Evolutionary conservation across 2,888 invertebrate species (phyloP), one percentile per base, ranked within the genome.

Genomic region (Mylabris sibirica): DNA sequence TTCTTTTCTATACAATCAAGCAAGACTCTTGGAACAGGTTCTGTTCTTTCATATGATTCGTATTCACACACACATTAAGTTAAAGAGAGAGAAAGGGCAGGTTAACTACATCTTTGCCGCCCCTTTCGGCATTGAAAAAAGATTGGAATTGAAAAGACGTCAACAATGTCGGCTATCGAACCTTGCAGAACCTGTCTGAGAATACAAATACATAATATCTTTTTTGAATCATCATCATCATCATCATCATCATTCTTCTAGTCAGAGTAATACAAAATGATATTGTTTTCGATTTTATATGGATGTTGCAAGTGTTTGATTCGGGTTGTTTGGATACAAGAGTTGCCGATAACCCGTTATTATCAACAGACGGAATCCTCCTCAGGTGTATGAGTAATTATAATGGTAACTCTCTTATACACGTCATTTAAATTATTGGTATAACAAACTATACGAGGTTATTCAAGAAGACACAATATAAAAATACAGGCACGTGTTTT

Each of bases 111-210:
- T 24, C 67, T 22, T 11, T 3, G 57, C 22, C 57, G 57, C 57
- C 57, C 57, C 57, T 57, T 57, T 57, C 22, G 57, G 57, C 57
- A 24, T 22, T 57, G 8, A n/a, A 17, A 44, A n/a, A 17, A 44
- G 38, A n/a, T 17, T 20, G 20, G 49, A 49, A 49, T 49, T 49
- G 57, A 24, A 57, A 57, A 57, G 57, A 57, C 57, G 14, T 57
- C 57, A 57, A 57, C 57, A 57, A 57, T 57, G 57, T 24, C 65
- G 68, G 68, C 65, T 68, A 65, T 64, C 68, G 68, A 68, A 65
- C 68, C 68, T 57, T 65, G 68, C 63, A 63, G 59, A 68, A 68
- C 68, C 63, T 63, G 68, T 68, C 68, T 49, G 57, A 63, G 24
- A 57, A 57, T 14, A 24, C 57, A 57, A 57, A 57, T 57, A 57